Evolutionary conservation across 2,113 vertebrate species (phyloP), one percentile per base, ranked within the genome.

Genomic region (Siniperca chuatsi): DNA sequence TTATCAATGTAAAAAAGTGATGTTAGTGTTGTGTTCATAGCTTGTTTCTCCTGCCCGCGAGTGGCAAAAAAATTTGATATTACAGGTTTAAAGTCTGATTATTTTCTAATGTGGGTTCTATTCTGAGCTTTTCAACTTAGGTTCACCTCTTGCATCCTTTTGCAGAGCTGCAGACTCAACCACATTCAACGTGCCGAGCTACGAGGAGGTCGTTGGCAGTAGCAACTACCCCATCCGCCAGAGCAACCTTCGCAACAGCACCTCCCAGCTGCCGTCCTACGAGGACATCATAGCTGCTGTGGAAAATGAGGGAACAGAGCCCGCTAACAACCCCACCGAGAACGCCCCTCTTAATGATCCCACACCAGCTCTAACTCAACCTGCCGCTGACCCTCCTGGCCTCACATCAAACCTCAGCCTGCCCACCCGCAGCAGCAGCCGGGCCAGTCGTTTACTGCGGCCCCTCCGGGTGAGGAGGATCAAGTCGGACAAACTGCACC

Each of bases 401-500:
- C 87, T 74, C 0, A 0, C 20, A 0, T 60, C 90, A 0, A 72
- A 89, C 16, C 66, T 79, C 20, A 93, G 87, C 42, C 55, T 92
- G 69, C 93, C 93, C 11, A 8, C 88, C 12, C 95, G 96, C 21
- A 97, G 95, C 79, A 81, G 78, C 89, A 97, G 97, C 21, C 96
- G 95, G 40, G 89, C 96, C 64, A 96, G 96, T 89, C 97, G 96
- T 33, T 92, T 95, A 60, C 95, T 98, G 69, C 96, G 96, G 62
- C 97, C 98, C 0, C 96, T 98, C 7, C 96, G 96, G 70, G 96
- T 99, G 3, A 96, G 98, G 15, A 96, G 98, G 86, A 98, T 99
- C 90, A 98, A 98, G 84, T 99, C 98, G 0, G 98, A 99, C 89
- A 99, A 98, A 90, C 95, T 99, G 37, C 98, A 98, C 91, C 92